Percentiles rank a stretch among this genome's conserved stretches.
Conservation (phyloP, 2,113 vertebrate species). For the Crotalus helleri region DNA sequence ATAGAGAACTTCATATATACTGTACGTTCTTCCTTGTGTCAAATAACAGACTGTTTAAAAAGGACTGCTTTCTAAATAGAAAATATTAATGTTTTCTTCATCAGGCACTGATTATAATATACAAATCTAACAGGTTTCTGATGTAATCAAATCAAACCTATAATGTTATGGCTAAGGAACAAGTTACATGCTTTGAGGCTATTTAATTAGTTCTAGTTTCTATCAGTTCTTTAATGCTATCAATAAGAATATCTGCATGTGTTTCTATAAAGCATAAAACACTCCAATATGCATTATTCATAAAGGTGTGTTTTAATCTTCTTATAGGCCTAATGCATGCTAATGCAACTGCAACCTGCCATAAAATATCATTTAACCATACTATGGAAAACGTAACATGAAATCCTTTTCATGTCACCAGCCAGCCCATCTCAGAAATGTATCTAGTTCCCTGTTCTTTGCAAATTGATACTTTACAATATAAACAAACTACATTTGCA, state of each 20-base stretch:
- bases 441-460: constrained; percentile 38
- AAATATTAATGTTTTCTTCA: not conserved
- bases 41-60: not conserved
- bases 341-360: constrained; percentile 42
- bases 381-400: constrained; percentile 54
- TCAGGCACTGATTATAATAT: not conserved
- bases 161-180: not conserved
- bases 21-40: not conserved
- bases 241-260: constrained; percentile 1
- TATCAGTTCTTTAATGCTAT: not conserved
- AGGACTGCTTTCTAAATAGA: not conserved
- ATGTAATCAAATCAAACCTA: not conserved
- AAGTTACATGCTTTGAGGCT: not conserved
- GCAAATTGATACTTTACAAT: constrained; percentile 43
- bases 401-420: constrained; percentile 50
- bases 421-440: constrained; percentile 37
- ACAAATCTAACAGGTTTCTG: not conserved
- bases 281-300: not conserved
- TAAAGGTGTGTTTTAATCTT: constrained; percentile 32
- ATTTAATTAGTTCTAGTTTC: constrained; percentile 20
- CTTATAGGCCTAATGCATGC: constrained; percentile 46
- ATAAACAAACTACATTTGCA: not conserved
- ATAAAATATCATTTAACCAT: constrained; percentile 49
- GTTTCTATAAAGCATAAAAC: constrained; percentile 17
- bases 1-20: not conserved